Base-by-base conservation (phyloP, 2,888 invertebrate genomes). In the Epinotia ramella region DNA sequence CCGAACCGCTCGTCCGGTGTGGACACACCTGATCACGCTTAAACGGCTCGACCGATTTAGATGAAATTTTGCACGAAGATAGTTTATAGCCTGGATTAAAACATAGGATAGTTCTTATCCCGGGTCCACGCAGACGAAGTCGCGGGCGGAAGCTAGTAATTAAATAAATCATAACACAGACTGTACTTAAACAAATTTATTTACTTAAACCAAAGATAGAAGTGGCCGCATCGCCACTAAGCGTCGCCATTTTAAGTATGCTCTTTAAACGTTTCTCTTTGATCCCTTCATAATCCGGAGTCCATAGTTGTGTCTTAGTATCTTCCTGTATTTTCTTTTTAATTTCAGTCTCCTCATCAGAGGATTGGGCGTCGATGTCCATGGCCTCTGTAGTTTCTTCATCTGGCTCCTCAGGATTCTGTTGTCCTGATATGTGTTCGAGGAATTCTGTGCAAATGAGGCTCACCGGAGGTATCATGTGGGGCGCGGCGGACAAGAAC, bases 391-490 rank as follows among this genome's bases (percentile, higher is more conserved):
- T 81, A 12, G 82, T 79, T 5, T 82, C 80, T 44, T 86, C 87
- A 1, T 84, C 79, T 3, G 72, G 62, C 64, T 87, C 84, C 75
- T 86, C 85, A 0, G 77, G 59, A 72, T 85, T 81, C 66, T 89
- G 83, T 62, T 88, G 86, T 2, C 94, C 94, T 1, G 91, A 88
- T 56, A 94, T 84, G 33, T 91, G 88, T 82, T 92, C 89, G 5
- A 95, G 81, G 83, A 94, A 93, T 11, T 92, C 82, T 0, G 93
- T 89, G 82, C 90, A 91, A 9, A 95, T 84, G 0, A 92, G 84
- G 76, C 88, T 91, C 16, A 94, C 87, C 9, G 93, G 90, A 2
- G 95, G 94, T 12, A 94, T 83, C 91, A 94, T 94, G 80, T 95
- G 93, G 0, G 94, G 89, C 0, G 94, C 88, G 0, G 90, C 90